Base-by-base conservation (phyloP, 2,113 vertebrate genomes). In the Daubentonia madagascariensis region DNA sequence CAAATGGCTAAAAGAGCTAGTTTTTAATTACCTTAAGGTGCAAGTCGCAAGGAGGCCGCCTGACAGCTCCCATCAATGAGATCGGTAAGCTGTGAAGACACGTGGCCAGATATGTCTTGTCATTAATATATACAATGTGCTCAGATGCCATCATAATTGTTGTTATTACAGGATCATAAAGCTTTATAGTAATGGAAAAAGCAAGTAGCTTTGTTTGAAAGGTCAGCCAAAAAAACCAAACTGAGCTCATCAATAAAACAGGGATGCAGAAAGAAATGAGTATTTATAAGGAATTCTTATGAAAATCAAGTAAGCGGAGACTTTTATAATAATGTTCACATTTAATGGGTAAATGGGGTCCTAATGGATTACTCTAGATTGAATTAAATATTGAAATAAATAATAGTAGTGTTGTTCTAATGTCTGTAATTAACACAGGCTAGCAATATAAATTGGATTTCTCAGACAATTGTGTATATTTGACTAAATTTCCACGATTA, bases 121-220 rank as follows among this genome's bases (percentile, higher is more conserved):
- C 43, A 2, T 98, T 97, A 96, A 92, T 85, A 85, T 72, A 91
- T 52, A 79, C 80, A 83, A 35, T 70, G 43, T 89, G 92, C 98
- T 97, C 94, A 98, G 92, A 96, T 93, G 48, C 72, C 61, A 79
- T 94, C 63, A 50, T 97, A 98, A 98, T 72, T 97, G 78, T 96
- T 97, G 68, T 98, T 68, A 91, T 97, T 98, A 96, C 68, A 92
- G 85, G 94, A 97, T 97, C 94, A 96, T 94, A 98, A 97, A 97
- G 37, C 80, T 98, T 98, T 92, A 75, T 92, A 85, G 76, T 45
- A 94, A 76, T 79, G 97, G 73, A 94, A 61, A 96, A 85, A 89
- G 30, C 94, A 97, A 98, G 91, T 94, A 81, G 16, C 76, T 98
- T 89, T 65, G 32, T 96, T 93, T 95, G 89, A 97, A 98, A 98